These are phyloP conservation scores for Ciconia nigra DNA, from an alignment of 2,797 vertebrate species.

Conservation along the genomic window DNA sequence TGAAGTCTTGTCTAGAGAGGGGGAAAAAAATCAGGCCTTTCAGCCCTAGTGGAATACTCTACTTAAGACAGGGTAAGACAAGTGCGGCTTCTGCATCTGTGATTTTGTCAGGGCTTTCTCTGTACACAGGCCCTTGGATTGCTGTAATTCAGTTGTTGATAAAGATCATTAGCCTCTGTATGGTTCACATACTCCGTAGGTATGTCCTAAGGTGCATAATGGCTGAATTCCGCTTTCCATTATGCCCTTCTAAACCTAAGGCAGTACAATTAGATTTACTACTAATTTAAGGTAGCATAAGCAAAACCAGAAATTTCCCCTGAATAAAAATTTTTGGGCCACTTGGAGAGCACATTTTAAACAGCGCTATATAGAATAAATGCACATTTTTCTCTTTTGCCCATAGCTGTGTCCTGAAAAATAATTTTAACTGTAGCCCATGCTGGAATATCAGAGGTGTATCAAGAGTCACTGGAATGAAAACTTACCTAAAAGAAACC, in stretches of 20 bases:
- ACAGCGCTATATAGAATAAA: background rate
- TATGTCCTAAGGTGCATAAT: background rate
- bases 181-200: background rate
- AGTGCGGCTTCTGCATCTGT: background rate
- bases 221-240: background rate
- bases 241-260: background rate
- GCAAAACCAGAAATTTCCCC: background rate
- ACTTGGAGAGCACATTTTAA: background rate
- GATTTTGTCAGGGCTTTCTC: background rate
- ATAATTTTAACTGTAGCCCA: background rate
- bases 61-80: background rate
- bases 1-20: background rate
- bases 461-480: background rate
- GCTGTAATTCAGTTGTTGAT: background rate
- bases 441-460: background rate
- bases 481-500: background rate
- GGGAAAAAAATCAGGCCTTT: background rate
- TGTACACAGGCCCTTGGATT: background rate
- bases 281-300: background rate
- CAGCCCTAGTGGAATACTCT: background rate
- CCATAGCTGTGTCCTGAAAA: background rate
- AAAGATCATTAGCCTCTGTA: background rate
- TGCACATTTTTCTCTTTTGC: background rate
- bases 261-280: background rate
- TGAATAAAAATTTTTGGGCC: background rate